A percentile compares a stretch with the other conserved stretches of the same genome.
These are phyloP conservation scores for Ifrita kowaldi DNA, from an alignment of 2,113 vertebrate species.

Conservation along the genomic window DNA sequence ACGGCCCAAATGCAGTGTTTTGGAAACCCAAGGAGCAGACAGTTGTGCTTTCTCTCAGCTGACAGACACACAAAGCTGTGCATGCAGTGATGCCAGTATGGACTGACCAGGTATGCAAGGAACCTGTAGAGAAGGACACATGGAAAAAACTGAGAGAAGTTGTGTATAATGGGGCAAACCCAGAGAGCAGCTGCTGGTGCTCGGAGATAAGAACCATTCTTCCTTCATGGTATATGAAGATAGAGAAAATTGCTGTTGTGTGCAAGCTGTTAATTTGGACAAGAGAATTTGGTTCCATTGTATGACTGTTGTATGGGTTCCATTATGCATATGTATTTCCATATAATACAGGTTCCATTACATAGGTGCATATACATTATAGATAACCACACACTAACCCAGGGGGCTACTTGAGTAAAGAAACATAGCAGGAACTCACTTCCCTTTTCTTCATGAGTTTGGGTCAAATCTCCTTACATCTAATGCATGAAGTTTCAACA, in stretches of 20 bases:
- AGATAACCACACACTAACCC: not conserved
- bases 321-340: not conserved
- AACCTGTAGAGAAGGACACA: not conserved
- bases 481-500: not conserved
- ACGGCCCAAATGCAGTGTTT: not conserved
- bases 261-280: not conserved
- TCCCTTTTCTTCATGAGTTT: not conserved
- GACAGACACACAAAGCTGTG: not conserved
- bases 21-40: not conserved
- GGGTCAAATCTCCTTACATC: not conserved
- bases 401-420: not conserved
- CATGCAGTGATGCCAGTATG: not conserved
- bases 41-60: not conserved
- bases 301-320: not conserved
- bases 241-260: not conserved
- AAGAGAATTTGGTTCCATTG: not conserved
- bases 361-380: no score
- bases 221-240: not conserved
- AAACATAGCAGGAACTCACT: not conserved
- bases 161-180: not conserved
- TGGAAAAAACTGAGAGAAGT: not conserved
- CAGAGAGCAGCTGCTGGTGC: not conserved
- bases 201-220: not conserved
- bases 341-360: not conserved
- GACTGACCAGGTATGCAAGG: not conserved